Base-by-base conservation (phyloP, 2,797 vertebrate genomes). In the Urosaurus nigricauda region DNA sequence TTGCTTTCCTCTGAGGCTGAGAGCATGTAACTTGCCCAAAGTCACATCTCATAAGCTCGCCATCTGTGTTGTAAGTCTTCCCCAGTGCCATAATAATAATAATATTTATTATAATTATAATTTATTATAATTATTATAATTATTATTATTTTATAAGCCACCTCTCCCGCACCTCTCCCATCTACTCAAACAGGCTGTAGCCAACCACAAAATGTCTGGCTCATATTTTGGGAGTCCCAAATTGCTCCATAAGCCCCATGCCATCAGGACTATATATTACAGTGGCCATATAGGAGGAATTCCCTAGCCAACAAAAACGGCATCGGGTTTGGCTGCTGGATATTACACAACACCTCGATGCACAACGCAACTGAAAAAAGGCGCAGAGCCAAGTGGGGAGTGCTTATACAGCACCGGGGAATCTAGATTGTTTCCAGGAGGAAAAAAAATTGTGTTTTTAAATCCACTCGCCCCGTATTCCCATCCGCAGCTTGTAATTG, bases 321-420 rank as follows among this genome's bases (percentile, higher is more conserved):
- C 95, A 85, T 94, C 95, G 94, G 94, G 85, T 94, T 92, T 94
- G 94, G 86, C 94, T 94, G 92, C 95, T 95, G 91, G 95, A 92
- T 95, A 95, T 95, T 43, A 43, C 95, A 94, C 79, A 95, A 92
- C 94, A 37, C 85, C 60, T 92, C 93, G 94, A 75, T 17, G 0
- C 80, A 84, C 90, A 79, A 87, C 70, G 68, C 85, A 11, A 88
- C 86, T 63, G 78, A 91, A 84, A 79, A 77, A 1, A 19, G 35
- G 47, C 51, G 9, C 2, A 32, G 9, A 84, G 35, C 0, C 2
- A 56, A 47, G 29, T 2, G 47, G 84, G 91, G 89, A 89, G 88
- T 79, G 92, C 91, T 94, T 86, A 91, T n/a, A 47, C 88, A 92
- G 94, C 92, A 91, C 1, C 0, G 73, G 90, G 17, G 5, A 40